Evolutionary conservation across 2,797 vertebrate genomes (phyloP), one percentile per base, ranked within the genome.

Genomic region (Mus spretus): DNA sequence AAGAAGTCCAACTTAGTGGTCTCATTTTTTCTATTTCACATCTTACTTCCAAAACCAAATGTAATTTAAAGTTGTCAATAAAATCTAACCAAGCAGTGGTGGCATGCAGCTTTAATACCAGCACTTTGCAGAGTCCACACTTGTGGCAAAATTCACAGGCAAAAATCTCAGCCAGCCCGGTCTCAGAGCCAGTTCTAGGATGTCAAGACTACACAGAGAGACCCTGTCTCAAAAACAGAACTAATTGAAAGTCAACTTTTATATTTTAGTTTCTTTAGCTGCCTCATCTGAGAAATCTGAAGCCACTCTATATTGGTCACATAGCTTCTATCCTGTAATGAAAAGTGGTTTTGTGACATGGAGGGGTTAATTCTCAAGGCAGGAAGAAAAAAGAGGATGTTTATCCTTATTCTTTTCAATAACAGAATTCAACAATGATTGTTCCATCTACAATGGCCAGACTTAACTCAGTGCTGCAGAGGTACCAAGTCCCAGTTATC

Each of bases 1-100:
- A 84, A 10, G 24, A 91, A 93, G 70, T 85, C 9, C 37, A 96
- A 86, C 34, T 81, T 78, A 87, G 28, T 10, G 59, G 70, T 28
- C 75, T 89, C 84, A 70, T 0, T 70, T 50, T 86, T 80, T 55
- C 88, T 80, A 96, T n/a, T 88, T 89, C 92, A 95, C 44, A 86
- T 14, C 44, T 65, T 37, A 57, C 47, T 80, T 89, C 44, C 12
- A 70, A 91, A 93, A 82, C 9, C 34, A 95, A 85, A 89, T 26
- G 11, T 88, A 90, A 96, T 31, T 81, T 82, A 75, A 80, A 93
- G 63, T 40, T 77, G 37, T 65, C 78, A 40, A 22, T 40, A 40
- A 74, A 74, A 40, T 22, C 19, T 74, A 74, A 19, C 20, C 72
- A 74, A 17, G 20, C 20, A 40, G 37, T 40, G 9, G 72, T 74